phyloP scores from a whole-genome alignment of 1,140 invertebrate species.

The Maconellicoccus hirsutus region DNA sequence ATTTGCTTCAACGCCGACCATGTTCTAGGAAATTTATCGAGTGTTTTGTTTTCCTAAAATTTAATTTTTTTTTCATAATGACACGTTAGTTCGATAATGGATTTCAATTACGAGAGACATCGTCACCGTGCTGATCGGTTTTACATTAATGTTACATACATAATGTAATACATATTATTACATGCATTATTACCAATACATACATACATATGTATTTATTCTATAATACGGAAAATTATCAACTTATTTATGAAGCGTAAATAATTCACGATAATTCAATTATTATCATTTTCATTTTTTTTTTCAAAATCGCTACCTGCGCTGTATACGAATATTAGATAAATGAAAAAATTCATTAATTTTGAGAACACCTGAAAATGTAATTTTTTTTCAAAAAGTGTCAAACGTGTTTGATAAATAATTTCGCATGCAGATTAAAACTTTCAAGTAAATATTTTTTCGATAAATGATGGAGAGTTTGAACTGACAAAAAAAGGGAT shows the following conservation, averaged over 20 bases:
- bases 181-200: neutral
- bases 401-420: conserved; percentile 4
- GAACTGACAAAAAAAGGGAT: conserved; percentile 1
- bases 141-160: neutral
- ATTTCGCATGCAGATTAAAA: neutral
- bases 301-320: neutral
- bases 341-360: too few relatives aligned
- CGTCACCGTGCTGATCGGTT: too few relatives aligned
- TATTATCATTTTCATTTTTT: neutral
- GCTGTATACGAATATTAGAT: too few relatives aligned
- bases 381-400: neutral
- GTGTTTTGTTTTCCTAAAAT: too few relatives aligned
- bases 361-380: neutral
- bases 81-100: too few relatives aligned
- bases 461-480: conserved; percentile 3
- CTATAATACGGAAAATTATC: neutral
- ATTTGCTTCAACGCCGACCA: too few relatives aligned
- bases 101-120: too few relatives aligned
- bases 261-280: conserved; percentile 5
- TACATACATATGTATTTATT: neutral
- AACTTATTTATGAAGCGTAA: neutral
- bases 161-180: too few relatives aligned
- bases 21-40: too few relatives aligned
- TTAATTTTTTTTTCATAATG: too few relatives aligned
- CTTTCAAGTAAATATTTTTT: conserved; percentile 1